phyloP scores from a whole-genome alignment of 92 coral and sea anemone species.

The Parazoanthus swiftii region DNA sequence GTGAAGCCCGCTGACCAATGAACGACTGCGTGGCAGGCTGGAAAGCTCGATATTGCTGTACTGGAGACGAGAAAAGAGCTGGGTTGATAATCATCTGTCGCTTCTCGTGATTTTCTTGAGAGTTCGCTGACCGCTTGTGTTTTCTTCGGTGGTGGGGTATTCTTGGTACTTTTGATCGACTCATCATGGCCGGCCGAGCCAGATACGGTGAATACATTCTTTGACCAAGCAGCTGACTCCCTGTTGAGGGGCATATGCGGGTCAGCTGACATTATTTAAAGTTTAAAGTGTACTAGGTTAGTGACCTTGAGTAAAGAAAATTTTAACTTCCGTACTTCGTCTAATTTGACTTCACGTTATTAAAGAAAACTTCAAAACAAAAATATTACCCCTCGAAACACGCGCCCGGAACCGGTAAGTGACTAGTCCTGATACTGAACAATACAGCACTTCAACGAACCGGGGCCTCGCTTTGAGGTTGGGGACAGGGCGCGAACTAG shows the following conservation, averaged over 20 bases:
- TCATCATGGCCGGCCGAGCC: constrained; percentile 16
- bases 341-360: too few relatives aligned
- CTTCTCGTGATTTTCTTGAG: constrained; percentile 10
- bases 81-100: constrained; percentile 17
- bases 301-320: too few relatives aligned
- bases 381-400: too few relatives aligned
- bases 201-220: constrained; percentile 17
- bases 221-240: constrained; percentile 8
- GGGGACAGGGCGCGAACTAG: too few relatives aligned
- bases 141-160: not conserved
- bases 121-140: constrained; percentile 31
- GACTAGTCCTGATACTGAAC: too few relatives aligned
- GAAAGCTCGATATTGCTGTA: constrained; percentile 19
- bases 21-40: constrained; percentile 24
- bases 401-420: too few relatives aligned
- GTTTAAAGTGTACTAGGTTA: too few relatives aligned
- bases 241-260: not conserved
- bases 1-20: constrained; percentile 34
- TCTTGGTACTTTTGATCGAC: constrained; percentile 34
- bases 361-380: too few relatives aligned
- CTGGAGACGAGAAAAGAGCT: constrained; percentile 20
- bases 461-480: too few relatives aligned
- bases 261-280: too few relatives aligned
- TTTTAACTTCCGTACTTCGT: too few relatives aligned
- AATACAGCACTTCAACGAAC: too few relatives aligned